Evolutionary conservation across 2,797 vertebrate species (phyloP).

Genomic region (Trachurus trachurus): DNA sequence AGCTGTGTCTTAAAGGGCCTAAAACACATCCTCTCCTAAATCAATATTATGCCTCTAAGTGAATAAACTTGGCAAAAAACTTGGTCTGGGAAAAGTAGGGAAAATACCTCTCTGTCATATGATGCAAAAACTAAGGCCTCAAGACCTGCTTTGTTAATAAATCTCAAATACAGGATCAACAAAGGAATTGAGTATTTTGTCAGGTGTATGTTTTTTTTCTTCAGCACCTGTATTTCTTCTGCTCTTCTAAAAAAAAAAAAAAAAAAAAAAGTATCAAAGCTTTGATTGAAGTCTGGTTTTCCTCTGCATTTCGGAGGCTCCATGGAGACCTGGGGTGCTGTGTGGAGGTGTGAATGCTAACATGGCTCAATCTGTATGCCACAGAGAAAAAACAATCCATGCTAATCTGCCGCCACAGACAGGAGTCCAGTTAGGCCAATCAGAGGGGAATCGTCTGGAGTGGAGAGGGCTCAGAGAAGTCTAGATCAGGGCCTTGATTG

Average conservation of each 20-base stretch:
- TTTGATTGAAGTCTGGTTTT: constrained; percentile 33
- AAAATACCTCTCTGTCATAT: neutral
- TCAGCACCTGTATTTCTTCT: constrained; percentile 8
- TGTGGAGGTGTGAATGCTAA: constrained; percentile 80
- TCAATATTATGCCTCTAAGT: too few species aligned
- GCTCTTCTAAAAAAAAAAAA: neutral
- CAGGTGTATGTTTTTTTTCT: constrained; percentile 7
- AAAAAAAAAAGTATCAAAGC: constrained; percentile 44
- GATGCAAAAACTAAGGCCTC: neutral
- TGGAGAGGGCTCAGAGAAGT: constrained; percentile 78
- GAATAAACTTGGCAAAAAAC: neutral
- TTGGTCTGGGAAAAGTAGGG: neutral
- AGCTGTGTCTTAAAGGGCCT: neutral
- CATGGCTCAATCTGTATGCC: constrained; percentile 81
- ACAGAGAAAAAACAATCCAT: constrained; percentile 86
- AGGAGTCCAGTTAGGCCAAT: constrained; percentile 89
- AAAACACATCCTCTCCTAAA: neutral
- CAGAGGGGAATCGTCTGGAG: constrained; percentile 87
- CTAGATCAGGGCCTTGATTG: constrained; percentile 86
- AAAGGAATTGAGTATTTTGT: neutral
- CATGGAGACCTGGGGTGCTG: constrained; percentile 12
- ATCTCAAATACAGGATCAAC: neutral
- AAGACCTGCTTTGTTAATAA: neutral
- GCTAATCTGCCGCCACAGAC: constrained; percentile 85
- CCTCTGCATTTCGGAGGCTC: constrained; percentile 44